Percentiles rank a stretch among this genome's conserved stretches.
Conservation (phyloP, 2,797 vertebrate genomes). For the Petrocephalus schoutedeni region DNA sequence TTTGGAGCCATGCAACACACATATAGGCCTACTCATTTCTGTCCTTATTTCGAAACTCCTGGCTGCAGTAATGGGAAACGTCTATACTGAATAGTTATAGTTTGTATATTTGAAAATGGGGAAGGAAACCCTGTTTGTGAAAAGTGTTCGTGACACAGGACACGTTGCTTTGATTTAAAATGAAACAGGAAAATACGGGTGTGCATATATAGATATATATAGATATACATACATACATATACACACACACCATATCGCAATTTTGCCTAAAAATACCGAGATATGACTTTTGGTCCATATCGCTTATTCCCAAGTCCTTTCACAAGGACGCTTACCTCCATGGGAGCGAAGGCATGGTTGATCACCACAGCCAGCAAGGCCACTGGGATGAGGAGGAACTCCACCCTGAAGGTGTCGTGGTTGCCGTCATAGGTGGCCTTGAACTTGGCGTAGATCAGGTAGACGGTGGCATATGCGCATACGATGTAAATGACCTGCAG, state of each 20-base stretch:
- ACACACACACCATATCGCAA: neutral
- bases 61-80: neutral
- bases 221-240: too few species aligned
- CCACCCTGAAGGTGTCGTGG: conserved; percentile 92
- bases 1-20: too few species aligned
- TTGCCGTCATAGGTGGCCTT: conserved; percentile 97
- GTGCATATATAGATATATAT: neutral
- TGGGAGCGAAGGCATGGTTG: conserved; percentile 89
- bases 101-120: neutral
- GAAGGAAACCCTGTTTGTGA: neutral
- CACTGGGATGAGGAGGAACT: conserved; percentile 93
- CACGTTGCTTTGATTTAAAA: neutral
- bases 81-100: neutral
- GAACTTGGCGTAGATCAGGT: conserved; percentile 93
- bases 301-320: neutral
- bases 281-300: neutral
- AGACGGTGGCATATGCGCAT: conserved; percentile 86
- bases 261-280: neutral
- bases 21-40: neutral
- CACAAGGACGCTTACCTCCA: conserved; percentile 70
- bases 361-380: conserved; percentile 88
- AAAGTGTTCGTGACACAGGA: neutral
- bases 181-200: neutral
- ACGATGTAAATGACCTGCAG: conserved; percentile 88
- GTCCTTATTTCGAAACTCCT: neutral